Base-by-base conservation (phyloP, 2,113 vertebrate species). In the Petrocephalus microphthalmus region DNA sequence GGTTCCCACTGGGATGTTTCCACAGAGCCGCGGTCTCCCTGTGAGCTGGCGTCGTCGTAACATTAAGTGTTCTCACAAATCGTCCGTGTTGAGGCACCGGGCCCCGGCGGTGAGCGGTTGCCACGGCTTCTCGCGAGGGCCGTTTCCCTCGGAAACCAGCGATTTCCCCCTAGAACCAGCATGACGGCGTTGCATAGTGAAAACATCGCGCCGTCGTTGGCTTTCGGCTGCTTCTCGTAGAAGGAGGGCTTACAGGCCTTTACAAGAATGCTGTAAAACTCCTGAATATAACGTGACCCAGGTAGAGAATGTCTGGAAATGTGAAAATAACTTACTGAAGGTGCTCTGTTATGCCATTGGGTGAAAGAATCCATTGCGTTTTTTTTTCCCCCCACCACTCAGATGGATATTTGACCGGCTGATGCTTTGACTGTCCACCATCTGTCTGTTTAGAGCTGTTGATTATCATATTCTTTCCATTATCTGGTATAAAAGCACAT, bases 81-180 rank as follows among this genome's bases (percentile, higher is more conserved):
- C 87, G 54, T 92, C 91, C 92, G 91, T 89, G 89, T 91, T 15
- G 56, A 13, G 3, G 56, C 56, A 37, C 57, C 20, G 64, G 83
- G 64, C 83, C 25, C 51, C 83, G 25, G 54, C 47, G 7, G 47
- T 42, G 33, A 92, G 93, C 91, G 92, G 92, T 92, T 90, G 88
- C 91, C 91, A 93, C 88, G 87, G 92, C 89, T 89, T 42, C 91
- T 93, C 92, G 92, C 92, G 90, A 91, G 92, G 93, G 93, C 93
- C 91, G 64, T 93, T 89, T 93, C 94, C 93, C 93, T 86, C 89
- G 49, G 91, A 92, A 92, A 93, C 93, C 90, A 91, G 92, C 89
- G 89, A 89, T 89, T 0, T 29, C 64, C 89, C 91, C 89, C 89
- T 85, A 53, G 20, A 87, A 89, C 88, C 91, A 87, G 88, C 89